These are phyloP conservation scores for Geodia barretti DNA, from an alignment of 37 sponge, comb jelly and placozoan species.

Conservation along the genomic window DNA sequence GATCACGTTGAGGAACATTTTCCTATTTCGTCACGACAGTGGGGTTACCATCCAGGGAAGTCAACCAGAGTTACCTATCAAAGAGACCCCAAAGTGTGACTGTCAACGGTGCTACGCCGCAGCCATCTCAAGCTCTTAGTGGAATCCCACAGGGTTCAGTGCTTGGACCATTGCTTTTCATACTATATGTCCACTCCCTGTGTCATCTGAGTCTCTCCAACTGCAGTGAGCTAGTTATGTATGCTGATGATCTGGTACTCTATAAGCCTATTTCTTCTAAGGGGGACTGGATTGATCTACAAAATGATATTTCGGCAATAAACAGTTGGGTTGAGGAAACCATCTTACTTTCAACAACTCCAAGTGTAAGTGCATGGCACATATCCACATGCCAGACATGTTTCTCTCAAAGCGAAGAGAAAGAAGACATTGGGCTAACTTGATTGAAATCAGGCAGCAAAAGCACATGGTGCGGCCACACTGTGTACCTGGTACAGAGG, in stretches of 20 bases:
- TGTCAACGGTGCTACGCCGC: not conserved
- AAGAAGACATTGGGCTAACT: no score
- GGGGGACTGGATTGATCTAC: no score
- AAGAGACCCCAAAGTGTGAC: not conserved
- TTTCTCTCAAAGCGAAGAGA: no score
- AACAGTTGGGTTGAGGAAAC: no score
- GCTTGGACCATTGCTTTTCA: not conserved
- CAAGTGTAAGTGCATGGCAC: no score
- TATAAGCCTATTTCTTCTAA: not conserved
- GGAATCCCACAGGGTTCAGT: not conserved
- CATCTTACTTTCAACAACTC: no score
- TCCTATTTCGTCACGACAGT: not conserved
- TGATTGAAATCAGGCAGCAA: no score
- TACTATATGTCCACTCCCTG: not conserved
- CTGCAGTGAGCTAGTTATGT: not conserved
- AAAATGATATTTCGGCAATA: no score
- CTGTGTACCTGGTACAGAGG: no score
- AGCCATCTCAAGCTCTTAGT: not conserved
- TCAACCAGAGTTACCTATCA: slow-evolving; percentile 6
- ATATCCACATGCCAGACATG: no score
- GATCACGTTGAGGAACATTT: not conserved
- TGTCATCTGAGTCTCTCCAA: not conserved
- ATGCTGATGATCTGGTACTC: slow-evolving; percentile 7
- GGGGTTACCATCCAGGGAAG: not conserved
- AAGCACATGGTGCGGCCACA: no score